Evolutionary conservation across 2,888 invertebrate genomes (phyloP).

Genomic region (Augochlorella aurata): DNA sequence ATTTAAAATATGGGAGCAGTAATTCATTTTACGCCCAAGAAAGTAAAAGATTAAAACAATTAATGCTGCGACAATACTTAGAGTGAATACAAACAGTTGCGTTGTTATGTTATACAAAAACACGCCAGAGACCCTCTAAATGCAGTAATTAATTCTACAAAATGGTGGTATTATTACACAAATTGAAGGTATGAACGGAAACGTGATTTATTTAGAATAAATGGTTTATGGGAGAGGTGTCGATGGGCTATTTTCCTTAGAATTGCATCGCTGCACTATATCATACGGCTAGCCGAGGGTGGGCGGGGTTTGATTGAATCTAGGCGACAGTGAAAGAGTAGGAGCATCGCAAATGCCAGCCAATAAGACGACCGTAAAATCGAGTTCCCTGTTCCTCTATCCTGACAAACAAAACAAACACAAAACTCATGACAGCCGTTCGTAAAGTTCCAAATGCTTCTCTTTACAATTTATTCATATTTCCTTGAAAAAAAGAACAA

Average conservation of each 20-base stretch:
- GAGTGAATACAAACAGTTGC: background rate
- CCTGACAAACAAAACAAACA: background rate
- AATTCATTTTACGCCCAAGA: too few relatives aligned
- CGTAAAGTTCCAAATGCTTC: too few relatives aligned
- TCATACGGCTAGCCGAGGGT: background rate
- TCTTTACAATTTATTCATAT: too few relatives aligned
- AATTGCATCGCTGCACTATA: background rate
- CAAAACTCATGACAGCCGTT: background rate
- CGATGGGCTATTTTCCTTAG: background rate
- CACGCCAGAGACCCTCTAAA: too few relatives aligned
- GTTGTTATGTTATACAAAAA: background rate
- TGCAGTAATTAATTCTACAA: too few relatives aligned
- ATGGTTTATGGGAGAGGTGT: background rate
- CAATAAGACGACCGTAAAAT: background rate
- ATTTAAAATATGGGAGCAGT: too few relatives aligned
- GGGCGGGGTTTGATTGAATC: background rate
- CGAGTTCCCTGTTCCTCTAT: background rate
- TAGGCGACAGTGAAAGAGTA: background rate
- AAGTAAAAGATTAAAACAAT: background rate
- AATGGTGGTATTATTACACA: too few relatives aligned
- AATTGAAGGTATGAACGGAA: background rate
- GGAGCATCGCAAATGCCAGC: background rate
- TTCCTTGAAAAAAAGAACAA: too few relatives aligned
- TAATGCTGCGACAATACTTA: background rate
- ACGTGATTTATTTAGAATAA: background rate